Conservation (phyloP, 2,888 invertebrate species). For the Pegoplata infirma region DNA sequence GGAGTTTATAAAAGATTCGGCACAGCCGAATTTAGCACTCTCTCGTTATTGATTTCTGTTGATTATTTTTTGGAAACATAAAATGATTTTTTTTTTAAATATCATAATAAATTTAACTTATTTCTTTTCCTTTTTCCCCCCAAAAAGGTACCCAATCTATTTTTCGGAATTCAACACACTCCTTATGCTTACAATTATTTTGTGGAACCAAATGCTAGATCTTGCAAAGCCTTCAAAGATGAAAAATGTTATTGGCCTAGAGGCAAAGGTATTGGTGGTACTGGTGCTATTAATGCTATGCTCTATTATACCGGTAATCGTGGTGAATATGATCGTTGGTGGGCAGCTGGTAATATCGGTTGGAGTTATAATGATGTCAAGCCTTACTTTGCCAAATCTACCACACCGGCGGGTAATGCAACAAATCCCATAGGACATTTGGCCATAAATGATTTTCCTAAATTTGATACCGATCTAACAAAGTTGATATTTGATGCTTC, state of each 20-base stretch:
- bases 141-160: slow-evolving; percentile 66
- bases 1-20: no score
- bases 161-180: slow-evolving; percentile 62
- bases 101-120: no score
- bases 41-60: no score
- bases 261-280: slow-evolving; percentile 82
- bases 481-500: slow-evolving; percentile 83
- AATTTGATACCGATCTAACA: slow-evolving; percentile 72
- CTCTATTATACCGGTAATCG: slow-evolving; percentile 80
- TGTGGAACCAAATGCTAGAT: slow-evolving; percentile 63
- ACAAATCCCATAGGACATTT: slow-evolving; percentile 79
- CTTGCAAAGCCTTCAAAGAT: slow-evolving; percentile 60
- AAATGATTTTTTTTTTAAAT: no score
- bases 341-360: slow-evolving; percentile 78
- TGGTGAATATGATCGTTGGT: slow-evolving; percentile 80
- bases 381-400: slow-evolving; percentile 79
- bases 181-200: slow-evolving; percentile 64
- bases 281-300: slow-evolving; percentile 81
- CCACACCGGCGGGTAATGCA: slow-evolving; percentile 73
- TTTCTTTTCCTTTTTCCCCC: no score
- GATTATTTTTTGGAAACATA: no score
- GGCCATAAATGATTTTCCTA: slow-evolving; percentile 70
- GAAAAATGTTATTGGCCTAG: slow-evolving; percentile 79
- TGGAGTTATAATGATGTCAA: slow-evolving; percentile 80
- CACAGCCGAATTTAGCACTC: no score